Evolutionary conservation across 2,797 vertebrate genomes (phyloP), one percentile per base, ranked within the genome.

Genomic region (Paratrypauchen microcephalus): DNA sequence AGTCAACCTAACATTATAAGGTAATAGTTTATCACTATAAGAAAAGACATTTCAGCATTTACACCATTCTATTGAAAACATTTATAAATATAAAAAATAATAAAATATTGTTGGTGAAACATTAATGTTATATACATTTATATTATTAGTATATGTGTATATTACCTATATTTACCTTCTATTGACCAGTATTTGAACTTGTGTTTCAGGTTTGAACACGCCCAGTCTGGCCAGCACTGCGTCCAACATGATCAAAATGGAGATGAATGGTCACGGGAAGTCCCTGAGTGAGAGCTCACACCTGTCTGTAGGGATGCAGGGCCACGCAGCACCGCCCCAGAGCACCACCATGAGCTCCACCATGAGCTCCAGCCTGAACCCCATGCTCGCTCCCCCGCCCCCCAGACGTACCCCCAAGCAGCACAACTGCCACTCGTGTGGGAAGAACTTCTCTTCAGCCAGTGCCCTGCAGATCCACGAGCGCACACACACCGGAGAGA

Each of bases 381-480:
- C 97, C 70, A 97, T 98, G 97, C 92, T 99, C 93, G 96, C 97
- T 65, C 97, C 97, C 23, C 97, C 97, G 9, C 97, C 97, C 32
- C 97, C 98, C 11, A 94, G 98, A 76, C 96, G 98, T 85, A 97
- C 97, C 62, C 97, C 98, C 75, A 99, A 99, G 94, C 98, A 99
- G 91, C 98, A 99, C 94, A 99, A 98, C 95, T 99, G 98, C 94
- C 96, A 98, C 76, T 97, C 95, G 0, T 99, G 97, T 66, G 98
- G 97, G 89, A 99, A 99, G 93, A 99, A 98, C 90, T 99, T 99
- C 87, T 99, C 98, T 71, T 99, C 98, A 26, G 97, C 98, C 89
- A 99, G 97, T 70, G 98, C 98, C 78, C 95, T 99, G 90, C 97
- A 99, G 94, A 99, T 99, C 92, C 98, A 99, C 9, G 98, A 99